Conservation (phyloP, 2,888 invertebrate genomes). For the Crepidodera aurea region DNA sequence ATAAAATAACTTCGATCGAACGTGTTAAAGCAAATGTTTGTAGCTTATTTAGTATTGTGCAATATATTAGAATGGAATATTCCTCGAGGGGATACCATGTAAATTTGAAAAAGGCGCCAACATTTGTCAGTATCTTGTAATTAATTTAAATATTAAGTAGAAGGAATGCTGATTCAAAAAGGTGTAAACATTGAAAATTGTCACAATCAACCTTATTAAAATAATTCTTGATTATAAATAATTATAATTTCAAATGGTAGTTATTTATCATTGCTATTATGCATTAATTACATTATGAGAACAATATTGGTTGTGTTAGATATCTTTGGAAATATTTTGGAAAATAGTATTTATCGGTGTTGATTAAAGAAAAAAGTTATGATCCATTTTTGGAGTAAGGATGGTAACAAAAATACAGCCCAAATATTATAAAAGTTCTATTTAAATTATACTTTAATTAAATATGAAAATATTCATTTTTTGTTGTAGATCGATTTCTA, state of each 20-base stretch:
- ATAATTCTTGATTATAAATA: constrained; percentile 4
- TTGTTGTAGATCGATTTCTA: too few relatives aligned
- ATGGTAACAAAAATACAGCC: too few relatives aligned
- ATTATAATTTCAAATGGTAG: background rate
- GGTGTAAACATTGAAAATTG: constrained; percentile 7
- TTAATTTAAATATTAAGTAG: constrained; percentile 4
- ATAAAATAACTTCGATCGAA: too few relatives aligned
- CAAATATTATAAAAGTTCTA: too few relatives aligned
- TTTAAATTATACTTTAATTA: too few relatives aligned
- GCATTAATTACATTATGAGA: background rate
- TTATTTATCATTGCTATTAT: background rate
- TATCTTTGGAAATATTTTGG: background rate
- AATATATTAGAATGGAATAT: background rate
- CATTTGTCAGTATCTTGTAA: constrained; percentile 6
- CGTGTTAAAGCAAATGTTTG: background rate
- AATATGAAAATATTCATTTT: too few relatives aligned
- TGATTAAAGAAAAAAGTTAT: too few relatives aligned
- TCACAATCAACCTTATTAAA: constrained; percentile 2
- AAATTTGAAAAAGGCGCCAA: constrained; percentile 10
- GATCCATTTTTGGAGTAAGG: too few relatives aligned
- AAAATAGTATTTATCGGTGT: too few relatives aligned
- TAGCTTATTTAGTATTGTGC: background rate
- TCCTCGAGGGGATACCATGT: background rate
- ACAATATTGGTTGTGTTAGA: background rate
- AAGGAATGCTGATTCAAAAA: constrained; percentile 8